Evolutionary conservation across 2,888 invertebrate species (phyloP).

Genomic region (Lymantria dispar): DNA sequence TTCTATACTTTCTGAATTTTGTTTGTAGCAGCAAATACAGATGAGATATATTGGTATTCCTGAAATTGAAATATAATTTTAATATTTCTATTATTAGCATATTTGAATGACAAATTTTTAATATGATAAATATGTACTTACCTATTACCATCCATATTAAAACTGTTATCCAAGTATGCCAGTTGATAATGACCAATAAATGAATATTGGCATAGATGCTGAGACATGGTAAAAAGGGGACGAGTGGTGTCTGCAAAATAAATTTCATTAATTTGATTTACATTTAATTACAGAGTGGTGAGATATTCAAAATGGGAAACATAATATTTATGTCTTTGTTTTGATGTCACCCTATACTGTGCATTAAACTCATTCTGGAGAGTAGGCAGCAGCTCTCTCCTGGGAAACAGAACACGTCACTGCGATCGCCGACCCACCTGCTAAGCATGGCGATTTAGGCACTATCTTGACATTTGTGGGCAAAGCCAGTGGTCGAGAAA

Average conservation of each 20-base stretch:
- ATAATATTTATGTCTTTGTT: no score
- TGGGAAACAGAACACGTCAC: no score
- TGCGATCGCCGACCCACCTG: no score
- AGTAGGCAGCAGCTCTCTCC: no score
- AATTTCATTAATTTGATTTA: background rate
- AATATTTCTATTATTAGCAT: background rate
- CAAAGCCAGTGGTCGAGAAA: no score
- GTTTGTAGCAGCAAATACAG: constrained; percentile 57
- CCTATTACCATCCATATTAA: constrained; percentile 91
- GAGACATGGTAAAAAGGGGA: constrained; percentile 90
- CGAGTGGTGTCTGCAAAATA: constrained; percentile 87
- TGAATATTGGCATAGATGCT: constrained; percentile 93
- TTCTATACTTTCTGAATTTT: constrained; percentile 31
- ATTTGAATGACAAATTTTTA: background rate
- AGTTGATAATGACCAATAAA: constrained; percentile 90
- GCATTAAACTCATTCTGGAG: no score
- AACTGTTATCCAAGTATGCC: constrained; percentile 92
- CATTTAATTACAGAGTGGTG: no score
- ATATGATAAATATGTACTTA: constrained; percentile 47
- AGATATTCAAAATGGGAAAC: no score
- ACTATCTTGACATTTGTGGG: no score
- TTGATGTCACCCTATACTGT: no score
- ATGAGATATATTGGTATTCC: constrained; percentile 68
- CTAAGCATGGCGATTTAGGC: no score
- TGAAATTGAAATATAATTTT: constrained; percentile 24